phyloP scores from a whole-genome alignment of 1,140 invertebrate genomes.

The Drosophila dunni region DNA sequence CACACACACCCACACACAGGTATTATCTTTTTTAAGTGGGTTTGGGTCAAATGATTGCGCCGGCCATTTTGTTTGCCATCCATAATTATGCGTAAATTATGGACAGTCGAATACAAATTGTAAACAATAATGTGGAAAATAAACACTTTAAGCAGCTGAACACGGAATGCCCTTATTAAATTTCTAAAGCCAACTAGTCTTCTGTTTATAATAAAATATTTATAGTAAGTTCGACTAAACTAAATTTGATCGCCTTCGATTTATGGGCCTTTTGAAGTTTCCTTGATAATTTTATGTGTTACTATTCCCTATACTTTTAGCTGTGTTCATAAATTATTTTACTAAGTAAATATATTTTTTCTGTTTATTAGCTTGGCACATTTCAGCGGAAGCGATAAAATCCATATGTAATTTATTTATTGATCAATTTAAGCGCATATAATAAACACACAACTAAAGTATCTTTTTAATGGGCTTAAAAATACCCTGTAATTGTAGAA shows the following conservation, averaged over 20 bases:
- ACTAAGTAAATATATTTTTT: slow-evolving; percentile 38
- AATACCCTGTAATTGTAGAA: slow-evolving; percentile 8
- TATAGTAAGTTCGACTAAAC: background rate
- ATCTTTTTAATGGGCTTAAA: too few relatives aligned
- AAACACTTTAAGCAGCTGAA: background rate
- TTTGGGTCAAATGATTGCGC: slow-evolving; percentile 21
- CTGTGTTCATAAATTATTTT: slow-evolving; percentile 47
- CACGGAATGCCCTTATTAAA: slow-evolving; percentile 26
- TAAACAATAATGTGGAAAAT: slow-evolving; percentile 30
- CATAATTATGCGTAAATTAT: slow-evolving; percentile 79
- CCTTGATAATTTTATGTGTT: background rate
- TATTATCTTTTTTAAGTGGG: background rate
- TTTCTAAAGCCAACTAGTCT: background rate
- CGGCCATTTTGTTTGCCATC: slow-evolving; percentile 61
- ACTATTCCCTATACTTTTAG: slow-evolving; percentile 28
- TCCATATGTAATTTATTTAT: slow-evolving; percentile 52
- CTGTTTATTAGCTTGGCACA: slow-evolving; percentile 9
- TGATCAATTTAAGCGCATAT: slow-evolving; percentile 45
- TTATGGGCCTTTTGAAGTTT: background rate
- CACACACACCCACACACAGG: background rate
- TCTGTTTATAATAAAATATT: too few relatives aligned
- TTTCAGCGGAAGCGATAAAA: slow-evolving; percentile 58
- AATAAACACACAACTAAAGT: slow-evolving; percentile 36
- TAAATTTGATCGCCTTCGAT: background rate
- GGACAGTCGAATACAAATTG: slow-evolving; percentile 56